Base-by-base conservation (phyloP, 2,797 vertebrate genomes). In the Pelodytes ibericus region DNA sequence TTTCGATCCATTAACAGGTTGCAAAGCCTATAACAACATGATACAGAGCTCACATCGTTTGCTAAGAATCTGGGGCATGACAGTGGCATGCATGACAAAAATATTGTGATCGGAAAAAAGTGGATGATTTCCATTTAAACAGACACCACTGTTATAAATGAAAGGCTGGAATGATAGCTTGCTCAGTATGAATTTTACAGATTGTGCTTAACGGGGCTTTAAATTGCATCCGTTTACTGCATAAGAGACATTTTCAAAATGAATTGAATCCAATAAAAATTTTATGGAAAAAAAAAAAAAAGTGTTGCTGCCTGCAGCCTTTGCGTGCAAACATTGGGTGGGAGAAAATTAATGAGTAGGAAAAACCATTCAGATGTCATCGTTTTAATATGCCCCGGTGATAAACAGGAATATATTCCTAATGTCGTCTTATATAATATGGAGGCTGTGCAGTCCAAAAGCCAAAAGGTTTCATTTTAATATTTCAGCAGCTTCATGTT, bases 221-320 rank as follows among this genome's bases (percentile, higher is more conserved):
- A 88, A 87, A 89, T 88, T 88, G 87, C 85, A 83, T 87, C 85
- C 82, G 81, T 88, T 90, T 87, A 81, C 86, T 82, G 85, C 83
- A 81, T 80, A 83, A 84, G 71, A 85, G 84, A 82, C 39, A 44
- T 83, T 84, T 86, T 72, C 82, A 79, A 81, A 85, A 86, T 79
- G 81, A 86, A 85, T 82, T 82, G 84, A 81, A 80, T 82, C 81
- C 80, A 84, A 86, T 86, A 87, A 87, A 87, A 84, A 4, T 81
- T 85, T 85, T 80, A 82, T 84, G 72, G 77, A 83, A 81, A 84
- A 77, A 74, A 67, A 75, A 75, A 83, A 80, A 84, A 77, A 78
- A 72, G 77, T 53, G 73, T 79, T 57, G 75, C 77, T 70, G 64
- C 81, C 77, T 82, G 81, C 81, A 71, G 73, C 73, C 39, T 58